Base-by-base conservation (phyloP, 2,888 invertebrate species). In the Zygaena filipendulae region DNA sequence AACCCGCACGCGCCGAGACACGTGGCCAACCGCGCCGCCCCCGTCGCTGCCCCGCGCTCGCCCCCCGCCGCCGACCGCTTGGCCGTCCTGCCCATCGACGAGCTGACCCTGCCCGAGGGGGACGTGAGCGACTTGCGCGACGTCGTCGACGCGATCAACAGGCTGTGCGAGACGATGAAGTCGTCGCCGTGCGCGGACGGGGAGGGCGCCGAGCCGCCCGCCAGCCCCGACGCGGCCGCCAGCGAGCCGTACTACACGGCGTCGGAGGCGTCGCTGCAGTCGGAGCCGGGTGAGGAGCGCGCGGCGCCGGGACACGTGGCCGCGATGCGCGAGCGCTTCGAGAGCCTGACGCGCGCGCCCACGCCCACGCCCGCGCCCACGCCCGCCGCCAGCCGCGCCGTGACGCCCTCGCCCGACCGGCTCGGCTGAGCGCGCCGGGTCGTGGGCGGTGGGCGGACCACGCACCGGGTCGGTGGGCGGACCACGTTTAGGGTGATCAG, bases 111-210 rank as follows among this genome's bases (percentile, higher is more conserved):
- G 40, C 63, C 72, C 5, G 36, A 52, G 2, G 63, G 55, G 11
- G 74, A 70, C 44, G 64, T 74, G 40, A 66, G 69, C 53, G 77
- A 77, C 25, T 42, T 81, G 3, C 47, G 59, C 3, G 81, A 81
- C 43, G 80, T 81, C 11, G 70, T 79, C 45, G 80, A 80, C 45
- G 81, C 80, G 1, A 79, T 81, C 43, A 79, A 81, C 43, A 55
- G 60, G 28, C 55, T 81, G 3, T 80, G 80, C 50, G 79, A 77
- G 23, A 71, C 68, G 0, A 80, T 81, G 79, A 67, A 67, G 39
- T 14, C 23, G n/a, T 12, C 11, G 10, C 8, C 3, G 12, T 9
- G 21, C 3, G 55, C 53, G 19, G 59, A 56, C 12, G 39, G 38
- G 5, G 56, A 52, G 13, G 29, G 29, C 9, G 4, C 24, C 2